A percentile compares a stretch with the other conserved stretches of the same genome.
These are phyloP conservation scores for Pseudomyrmex cubaensis DNA, from an alignment of 1,140 invertebrate genomes.

Conservation along the genomic window DNA sequence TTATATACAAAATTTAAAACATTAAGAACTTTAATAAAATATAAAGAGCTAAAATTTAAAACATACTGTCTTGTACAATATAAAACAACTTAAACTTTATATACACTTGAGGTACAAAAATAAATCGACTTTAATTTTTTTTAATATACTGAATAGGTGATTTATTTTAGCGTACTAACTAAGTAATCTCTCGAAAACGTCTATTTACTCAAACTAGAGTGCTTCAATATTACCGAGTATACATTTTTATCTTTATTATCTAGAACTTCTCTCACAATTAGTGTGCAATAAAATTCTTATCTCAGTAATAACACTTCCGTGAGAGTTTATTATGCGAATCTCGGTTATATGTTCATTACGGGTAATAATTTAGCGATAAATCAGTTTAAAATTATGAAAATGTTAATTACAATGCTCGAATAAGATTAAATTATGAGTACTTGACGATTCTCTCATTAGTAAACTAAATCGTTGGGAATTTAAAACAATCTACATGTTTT, in stretches of 20 bases:
- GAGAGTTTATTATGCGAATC: conserved; percentile 42
- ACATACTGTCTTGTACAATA: neutral
- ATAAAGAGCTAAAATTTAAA: neutral
- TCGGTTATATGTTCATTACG: conserved; percentile 35
- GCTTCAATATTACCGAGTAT: neutral
- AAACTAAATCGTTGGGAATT: neutral
- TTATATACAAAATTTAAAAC: neutral
- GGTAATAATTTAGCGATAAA: neutral
- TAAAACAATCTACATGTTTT: neutral
- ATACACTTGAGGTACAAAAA: conserved; percentile 2
- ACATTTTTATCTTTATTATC: conserved; percentile 34
- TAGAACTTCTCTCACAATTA: conserved; percentile 43
- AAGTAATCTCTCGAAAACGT: neutral
- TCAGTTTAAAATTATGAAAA: conserved; percentile 6
- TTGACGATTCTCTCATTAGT: neutral
- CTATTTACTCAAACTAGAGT: too few species aligned
- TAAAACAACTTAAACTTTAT: neutral
- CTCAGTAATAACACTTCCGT: conserved; percentile 55
- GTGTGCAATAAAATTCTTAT: conserved; percentile 61
- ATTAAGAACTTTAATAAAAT: neutral
- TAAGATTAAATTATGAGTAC: conserved; percentile 5
- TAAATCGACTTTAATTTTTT: neutral
- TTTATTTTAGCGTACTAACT: neutral
- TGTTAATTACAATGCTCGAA: conserved; percentile 22
- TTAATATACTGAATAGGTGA: too few species aligned